A percentile compares a stretch with the other conserved stretches of the same genome.
Evolutionary conservation across 2,797 vertebrate genomes (phyloP).

Genomic region (Psittacula derbiana): DNA sequence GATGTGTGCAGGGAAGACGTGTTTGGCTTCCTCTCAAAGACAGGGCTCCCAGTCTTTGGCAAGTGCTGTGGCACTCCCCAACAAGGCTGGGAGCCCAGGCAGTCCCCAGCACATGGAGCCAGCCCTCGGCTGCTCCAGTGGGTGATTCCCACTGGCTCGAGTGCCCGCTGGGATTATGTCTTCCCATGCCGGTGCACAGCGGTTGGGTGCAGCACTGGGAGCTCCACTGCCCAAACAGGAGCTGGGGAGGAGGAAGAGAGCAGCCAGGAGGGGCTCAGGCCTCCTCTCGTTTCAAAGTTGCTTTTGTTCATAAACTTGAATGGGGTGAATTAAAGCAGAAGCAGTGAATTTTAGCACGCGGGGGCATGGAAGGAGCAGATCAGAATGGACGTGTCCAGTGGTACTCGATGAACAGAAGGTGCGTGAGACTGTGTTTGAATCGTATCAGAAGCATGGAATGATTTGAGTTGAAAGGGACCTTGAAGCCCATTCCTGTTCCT

Average conservation of each 20-base stretch:
- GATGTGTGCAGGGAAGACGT: neutral
- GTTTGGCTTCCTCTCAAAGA: constrained; percentile 32
- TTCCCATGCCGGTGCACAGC: neutral
- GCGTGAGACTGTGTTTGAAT: neutral
- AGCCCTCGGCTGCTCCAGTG: rapidly evolving
- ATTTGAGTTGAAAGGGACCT: neutral
- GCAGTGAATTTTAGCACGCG: neutral
- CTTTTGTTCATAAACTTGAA: neutral
- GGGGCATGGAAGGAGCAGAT: neutral
- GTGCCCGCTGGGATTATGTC: rapidly evolving
- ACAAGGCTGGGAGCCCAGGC: neutral
- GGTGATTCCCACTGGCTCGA: neutral
- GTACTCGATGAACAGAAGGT: neutral
- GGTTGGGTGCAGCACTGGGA: neutral
- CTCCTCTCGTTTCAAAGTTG: neutral
- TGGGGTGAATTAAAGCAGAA: neutral
- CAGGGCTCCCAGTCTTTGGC: neutral
- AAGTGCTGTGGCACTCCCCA: neutral
- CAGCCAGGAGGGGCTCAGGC: neutral
- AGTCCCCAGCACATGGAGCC: neutral
- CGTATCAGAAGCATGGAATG: neutral
- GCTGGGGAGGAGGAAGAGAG: neutral
- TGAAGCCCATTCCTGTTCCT: neutral
- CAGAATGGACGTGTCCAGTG: neutral
- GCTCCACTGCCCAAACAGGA: neutral